These are phyloP conservation scores for Leptinotarsa juncta DNA, from an alignment of 2,888 invertebrate species.

Conservation along the genomic window DNA sequence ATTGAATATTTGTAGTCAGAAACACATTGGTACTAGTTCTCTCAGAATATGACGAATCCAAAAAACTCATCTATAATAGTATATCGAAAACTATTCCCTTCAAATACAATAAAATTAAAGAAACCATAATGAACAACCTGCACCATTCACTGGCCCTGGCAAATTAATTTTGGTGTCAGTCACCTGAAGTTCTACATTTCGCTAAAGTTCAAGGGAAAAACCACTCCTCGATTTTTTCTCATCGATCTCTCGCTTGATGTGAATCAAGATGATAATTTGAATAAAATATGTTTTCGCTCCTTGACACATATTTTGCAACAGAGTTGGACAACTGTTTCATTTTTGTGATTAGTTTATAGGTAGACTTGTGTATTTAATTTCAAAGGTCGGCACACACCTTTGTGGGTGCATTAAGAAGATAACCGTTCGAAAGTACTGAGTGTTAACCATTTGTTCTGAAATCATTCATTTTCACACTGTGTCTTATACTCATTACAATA, in stretches of 20 bases:
- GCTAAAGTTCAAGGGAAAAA: constrained; percentile 41
- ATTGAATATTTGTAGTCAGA: no score
- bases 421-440: not conserved
- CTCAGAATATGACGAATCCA: no score
- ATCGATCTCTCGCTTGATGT: constrained; percentile 9
- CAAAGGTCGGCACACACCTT: constrained; percentile 16
- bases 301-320: constrained; percentile 26
- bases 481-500: no score
- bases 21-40: no score
- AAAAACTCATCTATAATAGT: no score
- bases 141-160: constrained; percentile 41
- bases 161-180: constrained; percentile 42
- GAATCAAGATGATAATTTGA: constrained; percentile 13
- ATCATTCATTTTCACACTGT: no score
- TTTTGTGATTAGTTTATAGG: constrained; percentile 6
- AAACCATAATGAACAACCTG: constrained; percentile 15
- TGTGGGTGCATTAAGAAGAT: constrained; percentile 1
- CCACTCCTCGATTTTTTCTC: constrained; percentile 24
- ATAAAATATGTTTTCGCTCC: constrained; percentile 14
- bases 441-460: not conserved
- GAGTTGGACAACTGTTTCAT: not conserved
- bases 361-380: not conserved
- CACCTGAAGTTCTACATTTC: constrained; percentile 41
- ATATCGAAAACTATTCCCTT: not conserved
- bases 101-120: not conserved